These are phyloP conservation scores for Microcebus griseorufus DNA, from an alignment of 2,113 vertebrate species.

Conservation along the genomic window DNA sequence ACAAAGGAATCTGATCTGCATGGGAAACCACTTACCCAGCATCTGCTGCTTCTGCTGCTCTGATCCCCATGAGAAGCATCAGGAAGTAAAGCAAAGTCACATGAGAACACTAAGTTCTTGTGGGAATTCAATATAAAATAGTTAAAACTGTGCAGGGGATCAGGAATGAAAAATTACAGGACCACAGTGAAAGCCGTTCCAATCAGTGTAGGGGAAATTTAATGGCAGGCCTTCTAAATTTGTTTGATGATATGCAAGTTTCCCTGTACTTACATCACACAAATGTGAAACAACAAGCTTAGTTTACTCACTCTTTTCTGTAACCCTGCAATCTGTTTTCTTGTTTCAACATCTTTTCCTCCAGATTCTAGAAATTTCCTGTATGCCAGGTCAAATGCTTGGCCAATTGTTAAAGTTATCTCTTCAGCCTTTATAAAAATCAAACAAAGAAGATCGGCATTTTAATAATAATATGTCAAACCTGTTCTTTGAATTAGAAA, in stretches of 20 bases:
- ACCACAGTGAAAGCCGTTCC: conserved; percentile 71
- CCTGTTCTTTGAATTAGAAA: background rate
- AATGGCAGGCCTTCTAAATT: conserved; percentile 64
- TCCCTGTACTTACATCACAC: conserved; percentile 44
- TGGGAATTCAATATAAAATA: conserved; percentile 80
- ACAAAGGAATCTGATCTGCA: conserved; percentile 76
- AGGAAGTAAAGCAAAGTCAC: conserved; percentile 82
- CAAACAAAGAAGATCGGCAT: conserved; percentile 63
- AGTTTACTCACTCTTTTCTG: conserved; percentile 94
- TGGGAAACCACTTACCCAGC: conserved; percentile 82
- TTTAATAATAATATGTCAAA: conserved; percentile 3
- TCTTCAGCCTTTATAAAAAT: conserved; percentile 92
- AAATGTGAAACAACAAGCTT: conserved; percentile 3
- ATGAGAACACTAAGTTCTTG: conserved; percentile 82
- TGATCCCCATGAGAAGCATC: conserved; percentile 83
- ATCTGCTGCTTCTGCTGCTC: conserved; percentile 80
- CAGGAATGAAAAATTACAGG: conserved; percentile 71
- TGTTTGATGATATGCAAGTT: conserved; percentile 59
- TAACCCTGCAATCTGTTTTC: conserved; percentile 96
- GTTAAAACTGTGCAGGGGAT: conserved; percentile 76
- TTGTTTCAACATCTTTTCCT: conserved; percentile 98
- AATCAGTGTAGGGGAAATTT: conserved; percentile 58
- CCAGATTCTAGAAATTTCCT: conserved; percentile 99
- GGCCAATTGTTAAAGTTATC: conserved; percentile 98
- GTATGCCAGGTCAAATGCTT: conserved; percentile 98